Percentiles rank a stretch among this genome's conserved stretches.
Conservation (phyloP, 2,797 vertebrate genomes). For the Tarsius wallacei region DNA sequence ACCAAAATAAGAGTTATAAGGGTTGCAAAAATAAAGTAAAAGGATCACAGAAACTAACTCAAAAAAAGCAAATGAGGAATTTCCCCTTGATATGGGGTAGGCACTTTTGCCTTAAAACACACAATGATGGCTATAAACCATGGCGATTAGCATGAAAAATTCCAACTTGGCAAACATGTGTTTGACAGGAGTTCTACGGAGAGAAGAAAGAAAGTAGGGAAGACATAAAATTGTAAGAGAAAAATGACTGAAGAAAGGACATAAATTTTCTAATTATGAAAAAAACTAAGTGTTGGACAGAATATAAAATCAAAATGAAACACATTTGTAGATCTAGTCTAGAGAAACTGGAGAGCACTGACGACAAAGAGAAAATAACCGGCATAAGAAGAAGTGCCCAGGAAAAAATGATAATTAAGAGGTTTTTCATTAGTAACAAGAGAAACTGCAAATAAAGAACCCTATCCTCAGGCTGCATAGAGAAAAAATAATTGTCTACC, state of each 20-base stretch:
- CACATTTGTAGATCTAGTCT: not conserved
- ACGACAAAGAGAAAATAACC: not conserved
- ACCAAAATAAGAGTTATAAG: not conserved
- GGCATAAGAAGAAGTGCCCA: not conserved
- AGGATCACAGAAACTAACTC: not conserved
- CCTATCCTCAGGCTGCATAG: not conserved
- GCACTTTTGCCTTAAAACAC: not conserved
- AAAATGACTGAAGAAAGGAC: not conserved
- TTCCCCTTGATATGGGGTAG: not conserved
- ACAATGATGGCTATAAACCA: not conserved
- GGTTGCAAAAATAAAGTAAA: not conserved
- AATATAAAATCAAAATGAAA: not conserved
- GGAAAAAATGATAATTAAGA: not conserved
- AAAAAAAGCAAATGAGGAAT: not conserved
- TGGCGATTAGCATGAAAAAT: not conserved
- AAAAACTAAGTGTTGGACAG: not conserved
- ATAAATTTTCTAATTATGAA: not conserved
- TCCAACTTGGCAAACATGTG: not conserved
- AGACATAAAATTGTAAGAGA: not conserved
- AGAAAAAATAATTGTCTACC: not conserved
- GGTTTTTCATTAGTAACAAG: not conserved
- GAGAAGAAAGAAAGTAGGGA: not conserved
- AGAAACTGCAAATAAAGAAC: not conserved
- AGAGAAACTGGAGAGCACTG: not conserved
- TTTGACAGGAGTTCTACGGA: not conserved